These are phyloP conservation scores for Delichon dasypus DNA, from an alignment of 2,797 vertebrate species.

Conservation along the genomic window DNA sequence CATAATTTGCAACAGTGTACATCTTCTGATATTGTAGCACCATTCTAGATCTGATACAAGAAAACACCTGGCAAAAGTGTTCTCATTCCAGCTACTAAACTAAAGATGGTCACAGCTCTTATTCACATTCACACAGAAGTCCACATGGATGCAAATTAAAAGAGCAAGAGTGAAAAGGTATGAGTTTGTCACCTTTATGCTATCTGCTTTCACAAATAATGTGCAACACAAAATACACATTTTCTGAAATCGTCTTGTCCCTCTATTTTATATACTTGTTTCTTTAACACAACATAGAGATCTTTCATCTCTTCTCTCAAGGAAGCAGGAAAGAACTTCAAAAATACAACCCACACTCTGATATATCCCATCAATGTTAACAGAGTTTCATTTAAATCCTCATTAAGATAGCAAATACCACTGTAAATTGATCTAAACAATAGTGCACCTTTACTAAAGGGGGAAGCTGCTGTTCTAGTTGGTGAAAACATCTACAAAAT, in stretches of 20 bases:
- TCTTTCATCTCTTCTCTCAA: background rate
- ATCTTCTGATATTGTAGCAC: background rate
- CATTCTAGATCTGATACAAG: background rate
- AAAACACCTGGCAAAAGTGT: background rate
- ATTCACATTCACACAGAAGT: background rate
- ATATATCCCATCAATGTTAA: background rate
- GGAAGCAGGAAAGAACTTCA: background rate
- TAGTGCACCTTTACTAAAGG: rapidly evolving
- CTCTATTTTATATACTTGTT: background rate
- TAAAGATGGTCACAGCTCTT: background rate
- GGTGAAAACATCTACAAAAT: background rate
- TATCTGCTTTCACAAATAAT: background rate
- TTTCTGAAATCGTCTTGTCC: background rate
- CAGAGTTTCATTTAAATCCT: background rate
- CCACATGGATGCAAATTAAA: background rate
- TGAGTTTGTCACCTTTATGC: background rate
- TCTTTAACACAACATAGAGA: background rate
- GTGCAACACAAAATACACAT: background rate
- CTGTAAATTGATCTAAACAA: background rate
- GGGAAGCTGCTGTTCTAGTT: background rate
- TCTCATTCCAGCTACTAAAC: background rate
- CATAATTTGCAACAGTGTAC: background rate
- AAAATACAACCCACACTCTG: background rate
- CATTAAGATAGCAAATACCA: background rate
- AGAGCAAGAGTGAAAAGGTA: background rate